Evolutionary conservation across 2,888 invertebrate species (phyloP).

Genomic region (Polylopha cassiicola): DNA sequence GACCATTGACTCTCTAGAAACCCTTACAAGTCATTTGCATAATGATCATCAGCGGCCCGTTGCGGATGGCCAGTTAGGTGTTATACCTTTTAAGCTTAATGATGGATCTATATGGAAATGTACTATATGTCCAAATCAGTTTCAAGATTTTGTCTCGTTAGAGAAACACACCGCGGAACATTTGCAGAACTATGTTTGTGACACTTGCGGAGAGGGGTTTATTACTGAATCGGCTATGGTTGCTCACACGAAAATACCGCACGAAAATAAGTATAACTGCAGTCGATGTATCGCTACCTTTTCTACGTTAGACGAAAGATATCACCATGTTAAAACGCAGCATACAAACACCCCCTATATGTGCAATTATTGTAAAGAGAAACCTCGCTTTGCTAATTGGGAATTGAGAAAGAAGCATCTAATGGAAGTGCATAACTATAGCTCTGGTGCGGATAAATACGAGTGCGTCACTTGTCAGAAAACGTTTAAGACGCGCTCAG

Average conservation of each 20-base stretch:
- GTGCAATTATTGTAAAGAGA: slow-evolving; percentile 64
- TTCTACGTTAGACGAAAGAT: slow-evolving; percentile 57
- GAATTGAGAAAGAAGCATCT: slow-evolving; percentile 62
- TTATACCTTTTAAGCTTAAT: slow-evolving; percentile 59
- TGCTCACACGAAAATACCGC: slow-evolving; percentile 65
- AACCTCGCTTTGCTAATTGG: slow-evolving; percentile 67
- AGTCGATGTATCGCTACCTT: slow-evolving; percentile 66
- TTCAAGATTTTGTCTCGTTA: slow-evolving; percentile 63
- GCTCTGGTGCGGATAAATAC: slow-evolving; percentile 62
- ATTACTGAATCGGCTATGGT: slow-evolving; percentile 68
- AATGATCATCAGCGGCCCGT: slow-evolving; percentile 62
- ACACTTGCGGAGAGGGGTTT: slow-evolving; percentile 68
- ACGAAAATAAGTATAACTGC: slow-evolving; percentile 66
- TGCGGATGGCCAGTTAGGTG: slow-evolving; percentile 59
- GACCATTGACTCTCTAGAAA: slow-evolving; percentile 52
- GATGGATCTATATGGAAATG: slow-evolving; percentile 66
- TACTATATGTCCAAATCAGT: slow-evolving; percentile 63
- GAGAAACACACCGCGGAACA: slow-evolving; percentile 66
- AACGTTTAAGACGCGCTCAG: slow-evolving; percentile 64
- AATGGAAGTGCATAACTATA: slow-evolving; percentile 64
- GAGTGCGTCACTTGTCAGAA: slow-evolving; percentile 65
- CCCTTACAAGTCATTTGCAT: slow-evolving; percentile 56
- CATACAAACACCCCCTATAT: slow-evolving; percentile 64
- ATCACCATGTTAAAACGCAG: slow-evolving; percentile 62
- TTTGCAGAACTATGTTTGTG: slow-evolving; percentile 69